phyloP scores from a whole-genome alignment of 1,140 invertebrate genomes.

The Choristoneura fumiferana region DNA sequence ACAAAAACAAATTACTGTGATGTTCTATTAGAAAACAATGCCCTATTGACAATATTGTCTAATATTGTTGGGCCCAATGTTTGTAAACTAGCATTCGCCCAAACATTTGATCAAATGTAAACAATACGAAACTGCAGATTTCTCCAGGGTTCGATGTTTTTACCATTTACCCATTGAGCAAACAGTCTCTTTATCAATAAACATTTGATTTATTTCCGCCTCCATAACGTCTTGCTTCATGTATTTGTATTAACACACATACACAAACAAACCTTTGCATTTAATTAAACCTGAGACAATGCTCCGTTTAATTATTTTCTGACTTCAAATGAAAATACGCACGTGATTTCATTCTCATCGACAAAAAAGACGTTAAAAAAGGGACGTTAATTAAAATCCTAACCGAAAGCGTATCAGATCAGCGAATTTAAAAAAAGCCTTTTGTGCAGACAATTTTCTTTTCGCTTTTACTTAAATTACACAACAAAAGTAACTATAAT shows the following conservation, averaged over 20 bases:
- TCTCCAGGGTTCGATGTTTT: neutral
- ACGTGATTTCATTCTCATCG: neutral
- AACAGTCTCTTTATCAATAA: neutral
- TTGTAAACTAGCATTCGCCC: conserved; percentile 2
- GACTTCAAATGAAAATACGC: neutral
- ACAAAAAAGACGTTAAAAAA: neutral
- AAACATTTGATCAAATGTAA: neutral
- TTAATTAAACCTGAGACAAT: no score
- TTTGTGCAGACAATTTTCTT: conserved; percentile 7
- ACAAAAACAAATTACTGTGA: conserved; percentile 1
- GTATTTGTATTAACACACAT: neutral
- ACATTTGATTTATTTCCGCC: neutral
- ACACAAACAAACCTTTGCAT: no score
- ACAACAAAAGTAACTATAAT: conserved; percentile 10
- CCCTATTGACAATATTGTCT: conserved; percentile 2
- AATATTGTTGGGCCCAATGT: conserved; percentile 1
- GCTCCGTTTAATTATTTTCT: no score
- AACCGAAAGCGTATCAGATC: conserved; percentile 15
- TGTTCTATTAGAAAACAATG: neutral
- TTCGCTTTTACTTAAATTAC: conserved; percentile 16
- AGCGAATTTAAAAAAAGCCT: conserved; percentile 13
- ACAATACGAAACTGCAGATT: neutral
- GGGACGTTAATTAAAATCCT: conserved; percentile 1
- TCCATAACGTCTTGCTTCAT: neutral
- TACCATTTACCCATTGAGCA: neutral